phyloP scores from a whole-genome alignment of 2,113 vertebrate species.

The Neofelis nebulosa region DNA sequence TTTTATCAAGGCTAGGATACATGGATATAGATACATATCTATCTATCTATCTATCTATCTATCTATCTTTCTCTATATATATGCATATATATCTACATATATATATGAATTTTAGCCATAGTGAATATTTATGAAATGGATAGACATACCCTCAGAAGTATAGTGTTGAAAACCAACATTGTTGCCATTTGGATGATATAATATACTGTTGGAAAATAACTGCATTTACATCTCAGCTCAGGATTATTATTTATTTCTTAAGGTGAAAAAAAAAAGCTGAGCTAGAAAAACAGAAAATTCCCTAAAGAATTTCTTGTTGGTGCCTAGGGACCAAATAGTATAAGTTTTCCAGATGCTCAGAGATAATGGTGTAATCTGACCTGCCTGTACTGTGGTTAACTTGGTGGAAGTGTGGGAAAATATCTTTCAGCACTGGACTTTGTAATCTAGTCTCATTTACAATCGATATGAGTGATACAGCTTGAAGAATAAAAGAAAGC shows the following conservation, averaged over 20 bases:
- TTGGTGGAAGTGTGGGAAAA: constrained; percentile 64
- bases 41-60: background rate
- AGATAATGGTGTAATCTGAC: constrained; percentile 73
- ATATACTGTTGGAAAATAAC: background rate
- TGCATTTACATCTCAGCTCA: constrained; percentile 22
- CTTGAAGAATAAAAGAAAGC: background rate
- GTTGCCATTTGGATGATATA: background rate
- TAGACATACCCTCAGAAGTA: background rate
- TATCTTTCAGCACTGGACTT: background rate
- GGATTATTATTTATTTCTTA: constrained; percentile 62
- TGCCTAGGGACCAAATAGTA: constrained; percentile 36
- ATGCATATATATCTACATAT: no score
- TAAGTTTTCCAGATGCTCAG: constrained; percentile 74
- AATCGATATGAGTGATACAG: background rate
- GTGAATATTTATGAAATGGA: background rate
- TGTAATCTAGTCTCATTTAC: background rate
- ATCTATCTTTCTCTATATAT: background rate
- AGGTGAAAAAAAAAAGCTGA: constrained; percentile 12
- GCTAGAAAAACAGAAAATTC: constrained; percentile 59
- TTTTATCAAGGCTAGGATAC: background rate
- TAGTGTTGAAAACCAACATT: background rate
- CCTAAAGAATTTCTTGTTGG: constrained; percentile 49
- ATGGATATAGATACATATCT: background rate
- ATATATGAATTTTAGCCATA: background rate
- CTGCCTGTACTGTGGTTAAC: background rate